Conservation (phyloP, 30 jellyfish, hydroid and myxozoan species). For the Aurelia aurita complex sp. Pacific region DNA sequence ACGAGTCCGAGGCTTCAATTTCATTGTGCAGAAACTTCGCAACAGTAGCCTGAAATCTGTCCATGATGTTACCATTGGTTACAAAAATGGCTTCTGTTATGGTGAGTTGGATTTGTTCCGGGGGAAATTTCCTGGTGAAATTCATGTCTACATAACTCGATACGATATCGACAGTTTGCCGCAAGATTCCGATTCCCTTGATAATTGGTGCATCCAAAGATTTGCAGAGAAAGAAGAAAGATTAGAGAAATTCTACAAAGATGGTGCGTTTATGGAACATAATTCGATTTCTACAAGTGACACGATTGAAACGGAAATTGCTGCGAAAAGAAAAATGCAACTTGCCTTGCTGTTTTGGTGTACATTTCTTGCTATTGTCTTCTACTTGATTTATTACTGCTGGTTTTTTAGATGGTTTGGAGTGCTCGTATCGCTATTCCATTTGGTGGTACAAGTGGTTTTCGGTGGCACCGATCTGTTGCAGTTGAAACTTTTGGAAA, state of each 20-base stretch:
- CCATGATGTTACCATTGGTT: conserved; percentile 94
- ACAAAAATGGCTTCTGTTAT: conserved; percentile 80
- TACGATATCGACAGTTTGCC: conserved; percentile 77
- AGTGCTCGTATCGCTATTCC: conserved; percentile 16
- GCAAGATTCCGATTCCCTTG: conserved; percentile 75
- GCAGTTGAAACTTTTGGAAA: conserved; percentile 32
- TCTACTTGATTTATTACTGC: conserved; percentile 20
- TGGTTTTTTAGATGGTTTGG: conserved; percentile 40
- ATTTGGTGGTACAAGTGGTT: not conserved
- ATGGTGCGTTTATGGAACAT: conserved; percentile 67
- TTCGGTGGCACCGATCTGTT: conserved; percentile 75
- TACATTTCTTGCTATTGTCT: conserved; percentile 20
- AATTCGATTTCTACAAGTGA: conserved; percentile 26
- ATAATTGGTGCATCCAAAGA: conserved; percentile 88
- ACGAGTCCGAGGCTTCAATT: conserved; percentile 88
- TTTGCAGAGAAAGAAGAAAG: conserved; percentile 94
- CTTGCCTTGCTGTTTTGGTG: conserved; percentile 59
- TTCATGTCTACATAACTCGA: conserved; percentile 76
- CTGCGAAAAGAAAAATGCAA: conserved; percentile 32
- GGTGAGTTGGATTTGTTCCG: conserved; percentile 81
- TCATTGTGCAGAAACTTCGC: conserved; percentile 79
- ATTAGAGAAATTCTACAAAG: conserved; percentile 71
- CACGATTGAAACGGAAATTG: conserved; percentile 12
- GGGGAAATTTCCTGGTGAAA: conserved; percentile 93
- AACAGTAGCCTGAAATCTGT: conserved; percentile 63